Conservation (phyloP, 2,797 vertebrate genomes). For the Staurois parvus region DNA sequence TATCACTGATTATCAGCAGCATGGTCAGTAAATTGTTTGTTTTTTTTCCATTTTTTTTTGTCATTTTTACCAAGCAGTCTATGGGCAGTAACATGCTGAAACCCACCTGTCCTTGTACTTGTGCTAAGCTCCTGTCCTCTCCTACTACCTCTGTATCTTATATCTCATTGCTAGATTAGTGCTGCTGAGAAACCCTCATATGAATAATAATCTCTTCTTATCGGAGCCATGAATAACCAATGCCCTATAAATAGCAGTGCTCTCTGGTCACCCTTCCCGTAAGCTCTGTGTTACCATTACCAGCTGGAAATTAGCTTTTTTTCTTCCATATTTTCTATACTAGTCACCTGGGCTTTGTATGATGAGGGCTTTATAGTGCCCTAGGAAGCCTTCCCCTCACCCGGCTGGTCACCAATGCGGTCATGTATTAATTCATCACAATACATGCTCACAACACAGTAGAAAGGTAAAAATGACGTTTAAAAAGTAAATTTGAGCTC, state of each 20-base stretch:
- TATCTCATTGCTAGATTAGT: not conserved
- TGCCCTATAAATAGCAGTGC: conserved; percentile 43
- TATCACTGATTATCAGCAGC: no score
- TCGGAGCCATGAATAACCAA: conserved; percentile 52
- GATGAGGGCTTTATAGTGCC: not conserved
- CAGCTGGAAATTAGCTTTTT: not conserved
- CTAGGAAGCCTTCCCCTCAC: not conserved
- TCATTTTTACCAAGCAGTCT: not conserved
- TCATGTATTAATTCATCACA: not conserved
- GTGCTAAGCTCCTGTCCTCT: not conserved
- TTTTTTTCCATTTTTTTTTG: not conserved
- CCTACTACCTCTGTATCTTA: not conserved
- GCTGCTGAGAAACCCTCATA: conserved; percentile 33
- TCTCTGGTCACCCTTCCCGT: conserved; percentile 42
- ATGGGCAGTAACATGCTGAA: not conserved
- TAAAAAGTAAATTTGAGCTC: no score
- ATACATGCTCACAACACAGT: no score
- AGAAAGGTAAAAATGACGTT: no score
- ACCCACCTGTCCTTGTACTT: not conserved
- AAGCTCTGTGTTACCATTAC: conserved; percentile 35
- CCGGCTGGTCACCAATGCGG: not conserved
- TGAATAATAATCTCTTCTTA: conserved; percentile 51
- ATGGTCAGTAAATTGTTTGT: not conserved
- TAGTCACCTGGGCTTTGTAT: not conserved
- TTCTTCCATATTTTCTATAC: not conserved